A percentile compares a stretch with the other conserved stretches of the same genome.
These are phyloP conservation scores for Lepidurus apus DNA, from an alignment of 1,140 invertebrate genomes.

Conservation along the genomic window DNA sequence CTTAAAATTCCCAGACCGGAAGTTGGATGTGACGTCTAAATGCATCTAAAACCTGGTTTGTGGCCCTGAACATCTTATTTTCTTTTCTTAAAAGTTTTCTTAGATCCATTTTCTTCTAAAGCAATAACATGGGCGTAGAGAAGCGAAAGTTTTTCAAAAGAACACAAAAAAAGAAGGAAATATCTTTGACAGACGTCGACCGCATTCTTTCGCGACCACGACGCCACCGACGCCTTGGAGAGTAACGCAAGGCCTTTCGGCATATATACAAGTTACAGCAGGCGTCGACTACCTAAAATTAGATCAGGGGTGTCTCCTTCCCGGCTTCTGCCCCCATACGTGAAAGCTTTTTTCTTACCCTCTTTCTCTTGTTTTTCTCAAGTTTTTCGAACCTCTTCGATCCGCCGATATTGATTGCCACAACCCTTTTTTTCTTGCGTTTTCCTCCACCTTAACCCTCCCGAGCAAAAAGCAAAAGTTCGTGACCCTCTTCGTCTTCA, in stretches of 20 bases:
- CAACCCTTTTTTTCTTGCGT: not conserved
- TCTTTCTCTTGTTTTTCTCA: not conserved
- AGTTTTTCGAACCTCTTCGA: not conserved
- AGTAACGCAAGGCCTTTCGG: not conserved
- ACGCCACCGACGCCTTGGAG: not conserved
- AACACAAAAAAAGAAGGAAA: not conserved
- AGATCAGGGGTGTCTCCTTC: slow-evolving; percentile 8
- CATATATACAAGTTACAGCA: not conserved
- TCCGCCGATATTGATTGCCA: not conserved
- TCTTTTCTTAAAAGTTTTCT: too few relatives aligned
- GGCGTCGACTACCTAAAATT: slow-evolving; percentile 14
- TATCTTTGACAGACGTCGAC: not conserved
- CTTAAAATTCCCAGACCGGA: too few relatives aligned
- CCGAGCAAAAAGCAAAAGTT: not conserved
- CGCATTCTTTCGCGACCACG: slow-evolving; percentile 7
- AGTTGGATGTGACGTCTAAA: too few relatives aligned
- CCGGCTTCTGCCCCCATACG: not conserved
- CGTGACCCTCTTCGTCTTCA: not conserved
- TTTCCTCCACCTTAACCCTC: not conserved
- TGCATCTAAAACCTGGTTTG: too few relatives aligned
- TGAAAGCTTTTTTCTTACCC: not conserved
- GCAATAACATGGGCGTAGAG: not conserved
- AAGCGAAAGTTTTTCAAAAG: not conserved
- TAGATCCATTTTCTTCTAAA: too few relatives aligned
- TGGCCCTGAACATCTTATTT: too few relatives aligned